These are phyloP conservation scores for Ectropis grisescens DNA, from an alignment of 1,140 invertebrate genomes.

Conservation along the genomic window DNA sequence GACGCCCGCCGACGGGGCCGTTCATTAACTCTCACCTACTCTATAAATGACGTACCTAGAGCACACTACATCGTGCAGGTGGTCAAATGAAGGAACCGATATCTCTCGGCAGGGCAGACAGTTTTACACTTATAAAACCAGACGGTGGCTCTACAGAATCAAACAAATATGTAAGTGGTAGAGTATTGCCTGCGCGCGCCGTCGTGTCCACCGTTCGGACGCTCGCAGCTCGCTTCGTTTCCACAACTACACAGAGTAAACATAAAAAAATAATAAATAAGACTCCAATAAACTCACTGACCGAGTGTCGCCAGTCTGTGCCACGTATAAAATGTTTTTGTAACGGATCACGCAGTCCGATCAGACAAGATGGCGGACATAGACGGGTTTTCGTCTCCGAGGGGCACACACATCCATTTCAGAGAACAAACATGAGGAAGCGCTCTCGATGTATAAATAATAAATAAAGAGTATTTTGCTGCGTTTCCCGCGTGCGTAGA, in stretches of 20 bases:
- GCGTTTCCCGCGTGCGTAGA: constrained; percentile 47
- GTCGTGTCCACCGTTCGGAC: too few species aligned
- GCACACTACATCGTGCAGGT: too few species aligned
- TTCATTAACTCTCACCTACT: constrained; percentile 52
- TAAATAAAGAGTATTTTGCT: constrained; percentile 55
- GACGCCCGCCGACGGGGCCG: constrained; percentile 41
- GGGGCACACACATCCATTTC: constrained; percentile 51
- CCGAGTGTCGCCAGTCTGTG: not conserved
- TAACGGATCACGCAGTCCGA: constrained; percentile 27
- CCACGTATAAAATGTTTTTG: constrained; percentile 28
- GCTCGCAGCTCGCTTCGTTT: constrained; percentile 19
- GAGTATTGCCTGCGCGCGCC: too few species aligned
- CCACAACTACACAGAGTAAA: constrained; percentile 20
- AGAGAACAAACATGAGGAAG: constrained; percentile 54
- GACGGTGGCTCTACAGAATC: too few species aligned
- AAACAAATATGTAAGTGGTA: too few species aligned
- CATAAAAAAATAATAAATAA: constrained; percentile 32
- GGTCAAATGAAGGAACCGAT: too few species aligned
- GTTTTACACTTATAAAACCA: too few species aligned
- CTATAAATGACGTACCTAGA: constrained; percentile 36
- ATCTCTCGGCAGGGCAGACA: too few species aligned
- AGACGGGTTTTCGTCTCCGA: not conserved
- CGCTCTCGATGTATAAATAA: constrained; percentile 60
- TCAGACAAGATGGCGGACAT: constrained; percentile 9
- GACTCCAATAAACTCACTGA: too few species aligned